These are phyloP conservation scores for Premnoplex brunnescens DNA, from an alignment of 2,797 vertebrate species.

Conservation along the genomic window DNA sequence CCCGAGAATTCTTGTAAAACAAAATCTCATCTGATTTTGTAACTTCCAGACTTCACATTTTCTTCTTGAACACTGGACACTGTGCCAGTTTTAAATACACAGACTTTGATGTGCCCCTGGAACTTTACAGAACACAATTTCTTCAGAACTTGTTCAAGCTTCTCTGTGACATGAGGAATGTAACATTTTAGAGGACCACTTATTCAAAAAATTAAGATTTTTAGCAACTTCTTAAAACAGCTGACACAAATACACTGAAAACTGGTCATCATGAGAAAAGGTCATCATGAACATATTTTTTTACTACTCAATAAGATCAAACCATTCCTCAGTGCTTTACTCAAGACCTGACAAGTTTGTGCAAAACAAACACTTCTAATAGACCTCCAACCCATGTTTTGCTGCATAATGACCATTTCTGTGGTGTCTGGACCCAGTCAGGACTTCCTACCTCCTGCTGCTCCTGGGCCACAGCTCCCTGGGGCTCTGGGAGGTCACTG, in stretches of 20 bases:
- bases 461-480: not conserved
- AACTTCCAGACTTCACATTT: not conserved
- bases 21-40: not conserved
- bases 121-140: not conserved
- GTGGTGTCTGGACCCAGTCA: not conserved
- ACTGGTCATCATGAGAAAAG: not conserved
- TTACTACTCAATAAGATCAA: not conserved
- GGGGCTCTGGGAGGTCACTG: not conserved
- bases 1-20: not conserved
- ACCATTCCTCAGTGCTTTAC: not conserved
- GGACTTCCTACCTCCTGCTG: slow-evolving; percentile 56
- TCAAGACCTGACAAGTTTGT: not conserved
- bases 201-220: not conserved
- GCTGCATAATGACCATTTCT: not conserved
- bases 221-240: not conserved
- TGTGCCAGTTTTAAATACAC: not conserved
- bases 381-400: accelerated
- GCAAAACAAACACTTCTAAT: not conserved
- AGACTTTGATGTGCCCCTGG: not conserved
- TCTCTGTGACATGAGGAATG: not conserved
- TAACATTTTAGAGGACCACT: not conserved
- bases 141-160: not conserved
- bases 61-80: not conserved
- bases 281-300: accelerated
- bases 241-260: not conserved